Percentiles rank a stretch among this genome's conserved stretches.
Conservation (phyloP, 2,113 vertebrate genomes). For the human region GRCh38 chr3:30306501-30307000, state of each 20-base stretch:
- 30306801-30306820: background rate
- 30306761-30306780: background rate
- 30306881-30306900: no score
- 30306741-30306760: background rate
- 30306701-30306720: background rate
- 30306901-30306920: no score
- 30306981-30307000: no score
- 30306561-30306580: background rate
- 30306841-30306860: no score
- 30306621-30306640: accelerated
- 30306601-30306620: background rate
- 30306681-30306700: background rate
- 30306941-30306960: no score
- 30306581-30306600: background rate
- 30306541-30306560: background rate
- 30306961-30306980: no score
- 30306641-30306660: accelerated
- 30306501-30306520: background rate
- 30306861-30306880: no score
- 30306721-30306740: background rate
- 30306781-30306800: background rate
- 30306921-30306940: no score
- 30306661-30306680: accelerated
- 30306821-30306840: background rate
- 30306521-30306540: background rate